These are phyloP conservation scores for Astropecten irregularis DNA, from an alignment of 53 echinoderm and acorn worm species.

Conservation along the genomic window DNA sequence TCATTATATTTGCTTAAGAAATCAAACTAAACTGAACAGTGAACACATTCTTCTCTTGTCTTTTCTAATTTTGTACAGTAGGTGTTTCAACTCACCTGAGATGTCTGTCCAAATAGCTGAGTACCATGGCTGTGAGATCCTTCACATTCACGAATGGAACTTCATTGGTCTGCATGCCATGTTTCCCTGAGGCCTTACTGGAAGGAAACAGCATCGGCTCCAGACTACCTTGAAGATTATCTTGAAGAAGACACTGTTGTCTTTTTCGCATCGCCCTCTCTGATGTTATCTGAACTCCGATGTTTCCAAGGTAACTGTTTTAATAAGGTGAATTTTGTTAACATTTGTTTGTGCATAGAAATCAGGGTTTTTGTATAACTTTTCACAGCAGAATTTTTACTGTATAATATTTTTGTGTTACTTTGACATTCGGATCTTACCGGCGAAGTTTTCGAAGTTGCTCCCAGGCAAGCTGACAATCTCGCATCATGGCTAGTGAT, in stretches of 20 bases:
- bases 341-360: no score
- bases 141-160: not conserved
- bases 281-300: not conserved
- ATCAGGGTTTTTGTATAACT: no score
- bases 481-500: not conserved
- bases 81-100: not conserved
- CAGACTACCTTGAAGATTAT: not conserved
- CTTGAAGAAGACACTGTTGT: not conserved
- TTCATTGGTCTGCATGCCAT: not conserved
- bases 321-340: no score
- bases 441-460: not conserved
- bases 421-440: not conserved
- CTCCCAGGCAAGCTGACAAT: not conserved
- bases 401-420: no score
- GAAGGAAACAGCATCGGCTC: not conserved
- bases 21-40: not conserved
- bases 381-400: no score
- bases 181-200: not conserved
- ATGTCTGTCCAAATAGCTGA: not conserved
- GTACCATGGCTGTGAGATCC: not conserved
- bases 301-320: constrained; percentile 3
- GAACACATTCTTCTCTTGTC: not conserved
- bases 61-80: not conserved
- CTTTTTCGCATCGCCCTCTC: not conserved
- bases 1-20: not conserved